Evolutionary conservation across 2,113 vertebrate genomes (phyloP).

Genomic region (Vimba vimba): DNA sequence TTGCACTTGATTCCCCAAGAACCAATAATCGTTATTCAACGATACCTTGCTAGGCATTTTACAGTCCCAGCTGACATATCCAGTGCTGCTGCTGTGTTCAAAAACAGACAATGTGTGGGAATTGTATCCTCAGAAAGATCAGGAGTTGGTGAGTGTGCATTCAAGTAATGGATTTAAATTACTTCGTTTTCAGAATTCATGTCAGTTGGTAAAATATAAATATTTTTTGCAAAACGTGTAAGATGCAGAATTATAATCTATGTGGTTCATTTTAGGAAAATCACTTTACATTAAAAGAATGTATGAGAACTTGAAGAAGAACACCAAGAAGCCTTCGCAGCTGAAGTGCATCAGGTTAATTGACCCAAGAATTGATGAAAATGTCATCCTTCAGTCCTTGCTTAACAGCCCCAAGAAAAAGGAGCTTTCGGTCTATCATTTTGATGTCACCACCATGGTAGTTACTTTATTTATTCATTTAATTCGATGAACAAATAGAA

Average conservation of each 20-base stretch:
- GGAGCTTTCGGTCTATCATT: constrained; percentile 83
- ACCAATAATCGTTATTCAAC: constrained; percentile 69
- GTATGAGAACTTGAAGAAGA: constrained; percentile 72
- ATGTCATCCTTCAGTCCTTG: constrained; percentile 79
- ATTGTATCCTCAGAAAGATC: constrained; percentile 87
- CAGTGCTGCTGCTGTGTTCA: constrained; percentile 84
- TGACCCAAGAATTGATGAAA: constrained; percentile 84
- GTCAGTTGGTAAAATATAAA: not conserved
- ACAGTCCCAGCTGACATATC: constrained; percentile 59
- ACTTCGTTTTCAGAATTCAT: not conserved
- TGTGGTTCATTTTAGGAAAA: constrained; percentile 79
- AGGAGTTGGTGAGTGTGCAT: constrained; percentile 84
- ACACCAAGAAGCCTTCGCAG: constrained; percentile 46
- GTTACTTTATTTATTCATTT: constrained; percentile 55
- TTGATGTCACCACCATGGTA: constrained; percentile 94
- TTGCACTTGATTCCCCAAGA: constrained; percentile 84
- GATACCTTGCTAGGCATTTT: constrained; percentile 83
- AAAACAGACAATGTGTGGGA: constrained; percentile 80
- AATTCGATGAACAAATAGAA: not conserved
- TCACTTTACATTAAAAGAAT: constrained; percentile 90
- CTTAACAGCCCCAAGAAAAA: constrained; percentile 64
- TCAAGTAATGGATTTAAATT: not conserved
- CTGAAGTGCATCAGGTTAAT: constrained; percentile 85
- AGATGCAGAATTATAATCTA: not conserved
- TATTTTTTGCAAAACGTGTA: not conserved